Base-by-base conservation (phyloP, 2,113 vertebrate genomes). In the Callaeas wilsoni region DNA sequence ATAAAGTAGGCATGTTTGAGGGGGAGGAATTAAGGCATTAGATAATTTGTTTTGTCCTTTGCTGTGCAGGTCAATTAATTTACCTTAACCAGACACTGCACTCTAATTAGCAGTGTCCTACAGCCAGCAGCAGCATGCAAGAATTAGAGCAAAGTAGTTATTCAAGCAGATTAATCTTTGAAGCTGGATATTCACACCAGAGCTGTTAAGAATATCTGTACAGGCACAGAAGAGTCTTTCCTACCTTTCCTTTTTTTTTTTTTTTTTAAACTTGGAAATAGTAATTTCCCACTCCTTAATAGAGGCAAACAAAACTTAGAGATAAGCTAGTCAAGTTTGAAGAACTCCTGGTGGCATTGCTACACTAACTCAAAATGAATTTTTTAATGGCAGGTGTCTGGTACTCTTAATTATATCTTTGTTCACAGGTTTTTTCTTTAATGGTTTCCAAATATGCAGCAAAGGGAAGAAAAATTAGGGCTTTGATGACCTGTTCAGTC, bases 231-330 rank as follows among this genome's bases (percentile, higher is more conserved):
- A 16, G 4, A 42, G 3, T 33, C 4, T 44, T 12, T 13, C 0
- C 6, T 4, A 3, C 1, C 1, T 7, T 5, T 4, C 4, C 2
- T 9, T 5, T 9, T 14, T 13, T 68, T 8, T n/a, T 12, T n/a
- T 32, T 5, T 9, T 23, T n/a, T n/a, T n/a, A n/a, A n/a, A n/a
- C 13, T 50, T 75, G n/a, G 10, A 62, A 78, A 16, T 14, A 29
- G 9, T 47, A 2, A 60, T 7, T 80, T 77, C 17, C 16, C 3
- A 30, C 8, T 35, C 18, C 5, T 76, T 33, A 27, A 2, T 1
- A 47, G 8, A 55, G 27, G 16, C 33, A 47, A 85, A n/a, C 7
- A 47, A 13, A 60, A 15, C 26, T 30, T 39, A 49, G 39, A 18
- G n/a, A 26, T 47, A 47, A 60, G 8, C 20, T 53, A 32, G 20